Base-by-base conservation (phyloP, 2,797 vertebrate genomes). In the Aratinga solstitialis region DNA sequence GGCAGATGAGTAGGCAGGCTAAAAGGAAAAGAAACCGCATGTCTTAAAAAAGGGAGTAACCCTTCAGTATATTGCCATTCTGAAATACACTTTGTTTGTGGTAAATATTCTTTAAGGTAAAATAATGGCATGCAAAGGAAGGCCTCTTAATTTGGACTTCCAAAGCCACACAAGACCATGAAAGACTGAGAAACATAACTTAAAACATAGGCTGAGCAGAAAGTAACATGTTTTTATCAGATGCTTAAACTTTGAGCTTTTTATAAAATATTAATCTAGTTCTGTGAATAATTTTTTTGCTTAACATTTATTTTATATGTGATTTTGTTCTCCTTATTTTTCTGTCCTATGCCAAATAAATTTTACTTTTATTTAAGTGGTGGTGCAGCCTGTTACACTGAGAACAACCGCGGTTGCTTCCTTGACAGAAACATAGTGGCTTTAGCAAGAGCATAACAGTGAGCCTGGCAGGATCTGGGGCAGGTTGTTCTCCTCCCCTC, bases 291-390 rank as follows among this genome's bases (percentile, higher is more conserved):
- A 66, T 90, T 91, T 94, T 91, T 89, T 93, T 94, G 83, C 80
- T 90, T 89, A 84, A 91, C 89, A 50, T 89, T 67, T 96, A 76
- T 93, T 91, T 95, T 95, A 54, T 95, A 90, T 43, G 67, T 95
- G 92, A 83, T 85, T 94, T 93, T 87, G 65, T 92, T 94, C 71
- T 90, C 50, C 47, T 78, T 75, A 45, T 92, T 96, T 88, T 96
- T 92, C 90, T 96, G 77, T 91, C 48, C 66, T 96, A 94, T 81
- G 84, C 53, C 82, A 93, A 97, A 97, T 96, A 96, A 96, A 96
- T 95, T 85, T 87, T 96, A 93, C 96, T 95, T 96, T 95, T 97
- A 86, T 96, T 95, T 96, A 95, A 78, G 56, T 42, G 50, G 6
- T 95, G 87, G 79, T 92, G 62, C 40, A 50, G 84, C 85, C 36